Percentiles rank a stretch among this genome's conserved stretches.
Evolutionary conservation across 2,888 invertebrate genomes (phyloP).

Genomic region (Lasioglossum pauxillum): DNA sequence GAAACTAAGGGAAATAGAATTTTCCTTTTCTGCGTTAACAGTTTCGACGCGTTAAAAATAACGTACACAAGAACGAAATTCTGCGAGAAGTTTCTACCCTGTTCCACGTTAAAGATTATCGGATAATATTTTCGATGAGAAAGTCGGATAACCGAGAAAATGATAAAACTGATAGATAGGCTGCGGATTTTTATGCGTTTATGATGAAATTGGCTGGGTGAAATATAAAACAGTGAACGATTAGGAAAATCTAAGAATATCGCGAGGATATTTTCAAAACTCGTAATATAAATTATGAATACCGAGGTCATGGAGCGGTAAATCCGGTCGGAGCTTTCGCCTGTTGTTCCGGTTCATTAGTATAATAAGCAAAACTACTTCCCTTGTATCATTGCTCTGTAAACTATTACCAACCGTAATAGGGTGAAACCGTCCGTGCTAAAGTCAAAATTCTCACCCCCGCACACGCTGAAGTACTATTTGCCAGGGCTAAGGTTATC

Average conservation of each 20-base stretch:
- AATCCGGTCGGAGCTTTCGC: not conserved
- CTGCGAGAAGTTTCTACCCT: not conserved
- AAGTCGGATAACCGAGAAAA: not conserved
- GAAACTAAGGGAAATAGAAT: not conserved
- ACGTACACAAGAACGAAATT: not conserved
- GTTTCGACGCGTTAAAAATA: constrained; percentile 6
- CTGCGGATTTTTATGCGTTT: too few relatives aligned
- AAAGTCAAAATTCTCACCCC: not conserved
- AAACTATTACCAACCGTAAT: not conserved
- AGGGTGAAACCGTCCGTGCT: constrained; percentile 2
- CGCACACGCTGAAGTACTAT: not conserved
- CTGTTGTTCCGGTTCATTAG: not conserved
- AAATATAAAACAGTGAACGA: too few relatives aligned
- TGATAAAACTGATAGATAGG: not conserved
- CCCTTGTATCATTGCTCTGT: not conserved
- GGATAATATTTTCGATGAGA: not conserved
- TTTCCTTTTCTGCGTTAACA: not conserved
- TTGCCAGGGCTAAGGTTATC: constrained; percentile 1
- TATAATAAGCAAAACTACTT: not conserved
- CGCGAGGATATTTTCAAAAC: too few relatives aligned
- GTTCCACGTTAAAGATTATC: not conserved
- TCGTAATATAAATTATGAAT: not conserved
- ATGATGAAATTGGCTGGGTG: too few relatives aligned
- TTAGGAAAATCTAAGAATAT: too few relatives aligned
- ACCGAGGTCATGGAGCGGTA: not conserved